These are phyloP conservation scores for Acronicta alni DNA, from an alignment of 2,888 invertebrate species.

Conservation along the genomic window DNA sequence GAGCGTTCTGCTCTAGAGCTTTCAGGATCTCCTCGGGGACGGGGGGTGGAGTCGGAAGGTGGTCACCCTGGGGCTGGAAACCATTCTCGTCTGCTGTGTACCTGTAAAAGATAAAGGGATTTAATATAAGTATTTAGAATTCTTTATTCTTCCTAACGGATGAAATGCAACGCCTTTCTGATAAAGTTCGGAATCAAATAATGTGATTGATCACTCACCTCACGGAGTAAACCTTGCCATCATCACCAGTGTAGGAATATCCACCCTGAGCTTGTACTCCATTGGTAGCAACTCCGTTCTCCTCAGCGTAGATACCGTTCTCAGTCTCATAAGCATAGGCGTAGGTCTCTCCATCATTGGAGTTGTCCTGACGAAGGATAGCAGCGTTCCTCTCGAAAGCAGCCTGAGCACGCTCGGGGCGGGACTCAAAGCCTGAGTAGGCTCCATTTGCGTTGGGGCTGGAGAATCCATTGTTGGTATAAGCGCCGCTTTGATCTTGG, in stretches of 20 bases:
- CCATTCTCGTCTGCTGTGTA: conserved; percentile 85
- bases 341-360: conserved; percentile 80
- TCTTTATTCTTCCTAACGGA: background rate
- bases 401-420: conserved; percentile 78
- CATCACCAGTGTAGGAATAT: conserved; percentile 82
- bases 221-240: conserved; percentile 80
- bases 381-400: conserved; percentile 80
- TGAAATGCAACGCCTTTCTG: too few relatives aligned
- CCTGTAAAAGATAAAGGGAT: conserved; percentile 54
- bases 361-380: conserved; percentile 77
- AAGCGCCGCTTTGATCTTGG: conserved; percentile 38
- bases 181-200: too few relatives aligned
- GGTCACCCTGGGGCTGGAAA: conserved; percentile 81
- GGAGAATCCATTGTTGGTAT: conserved; percentile 28
- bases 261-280: conserved; percentile 83
- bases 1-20: conserved; percentile 82
- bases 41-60: conserved; percentile 83
- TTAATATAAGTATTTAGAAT: background rate
- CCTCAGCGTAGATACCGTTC: conserved; percentile 82
- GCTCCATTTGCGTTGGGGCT: conserved; percentile 42
- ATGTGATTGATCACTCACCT: conserved; percentile 62
- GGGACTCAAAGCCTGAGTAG: conserved; percentile 59
- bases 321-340: conserved; percentile 81
- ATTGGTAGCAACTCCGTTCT: conserved; percentile 80
- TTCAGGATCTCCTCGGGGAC: conserved; percentile 81